Evolutionary conservation across 2,113 vertebrate species (phyloP).

Genomic region (Apeltes quadracus): DNA sequence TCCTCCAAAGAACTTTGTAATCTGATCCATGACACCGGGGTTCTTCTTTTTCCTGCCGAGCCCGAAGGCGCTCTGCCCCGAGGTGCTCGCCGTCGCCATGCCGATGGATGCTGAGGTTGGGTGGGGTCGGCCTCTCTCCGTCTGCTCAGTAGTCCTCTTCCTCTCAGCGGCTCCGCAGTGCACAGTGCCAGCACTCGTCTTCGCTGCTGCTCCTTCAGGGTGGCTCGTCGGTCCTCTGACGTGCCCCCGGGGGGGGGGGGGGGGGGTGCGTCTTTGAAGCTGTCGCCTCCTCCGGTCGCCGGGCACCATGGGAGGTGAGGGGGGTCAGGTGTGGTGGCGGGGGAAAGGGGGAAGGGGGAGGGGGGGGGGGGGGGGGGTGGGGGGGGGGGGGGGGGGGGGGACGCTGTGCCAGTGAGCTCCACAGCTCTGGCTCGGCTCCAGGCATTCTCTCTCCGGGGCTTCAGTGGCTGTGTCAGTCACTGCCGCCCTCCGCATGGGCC

Average conservation of each 20-base stretch:
- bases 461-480: constrained; percentile 94
- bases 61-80: constrained; percentile 90
- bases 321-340: constrained; percentile 82
- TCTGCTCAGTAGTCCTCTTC: constrained; percentile 77
- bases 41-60: constrained; percentile 87
- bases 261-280: constrained; percentile 92
- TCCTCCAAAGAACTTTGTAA: constrained; percentile 93
- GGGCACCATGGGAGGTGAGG: constrained; percentile 92
- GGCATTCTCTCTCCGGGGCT: constrained; percentile 86
- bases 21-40: constrained; percentile 91
- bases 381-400: constrained; percentile 56
- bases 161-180: constrained; percentile 81
- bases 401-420: constrained; percentile 67
- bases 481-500: constrained; percentile 86
- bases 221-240: constrained; percentile 87
- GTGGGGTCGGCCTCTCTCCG: constrained; percentile 44
- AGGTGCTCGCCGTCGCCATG: constrained; percentile 93
- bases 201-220: constrained; percentile 85
- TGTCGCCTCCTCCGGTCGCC: constrained; percentile 85
- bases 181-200: constrained; percentile 74
- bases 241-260: constrained; percentile 47
- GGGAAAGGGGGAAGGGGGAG: constrained; percentile 61
- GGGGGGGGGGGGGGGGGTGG: constrained; percentile 59
- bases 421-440: constrained; percentile 87
- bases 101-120: constrained; percentile 73